Evolutionary conservation across 1,140 invertebrate genomes (phyloP).

Genomic region (Chionoecetes opilio): DNA sequence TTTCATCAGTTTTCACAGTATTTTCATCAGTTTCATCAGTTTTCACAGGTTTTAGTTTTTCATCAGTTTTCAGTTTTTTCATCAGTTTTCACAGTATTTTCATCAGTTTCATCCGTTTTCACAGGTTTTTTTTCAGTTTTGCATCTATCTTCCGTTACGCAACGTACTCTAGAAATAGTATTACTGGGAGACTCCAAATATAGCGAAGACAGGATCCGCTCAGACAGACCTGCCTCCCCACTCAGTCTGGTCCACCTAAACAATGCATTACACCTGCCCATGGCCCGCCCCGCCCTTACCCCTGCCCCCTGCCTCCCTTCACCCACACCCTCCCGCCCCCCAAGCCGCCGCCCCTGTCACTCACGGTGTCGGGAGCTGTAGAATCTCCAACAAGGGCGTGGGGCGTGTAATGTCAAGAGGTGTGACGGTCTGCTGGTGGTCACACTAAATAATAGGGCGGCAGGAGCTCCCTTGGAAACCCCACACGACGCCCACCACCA

Average conservation of each 20-base stretch:
- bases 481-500: too few relatives aligned
- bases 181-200: neutral
- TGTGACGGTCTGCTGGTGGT: neutral
- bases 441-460: neutral
- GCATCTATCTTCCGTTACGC: too few relatives aligned
- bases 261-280: neutral
- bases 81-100: too few relatives aligned
- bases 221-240: neutral
- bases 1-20: too few relatives aligned
- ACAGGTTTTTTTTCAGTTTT: too few relatives aligned
- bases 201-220: neutral
- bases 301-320: neutral
- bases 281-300: neutral
- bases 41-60: too few relatives aligned
- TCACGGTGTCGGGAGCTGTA: neutral
- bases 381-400: neutral
- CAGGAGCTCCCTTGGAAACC: too few relatives aligned
- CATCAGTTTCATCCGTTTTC: too few relatives aligned
- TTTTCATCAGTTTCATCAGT: too few relatives aligned
- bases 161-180: too few relatives aligned
- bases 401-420: neutral
- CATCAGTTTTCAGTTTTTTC: too few relatives aligned
- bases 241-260: neutral
- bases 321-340: neutral
- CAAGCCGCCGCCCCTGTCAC: neutral